These are phyloP conservation scores for Lucilia cuprina DNA, from an alignment of 1,140 invertebrate genomes.

Conservation along the genomic window DNA sequence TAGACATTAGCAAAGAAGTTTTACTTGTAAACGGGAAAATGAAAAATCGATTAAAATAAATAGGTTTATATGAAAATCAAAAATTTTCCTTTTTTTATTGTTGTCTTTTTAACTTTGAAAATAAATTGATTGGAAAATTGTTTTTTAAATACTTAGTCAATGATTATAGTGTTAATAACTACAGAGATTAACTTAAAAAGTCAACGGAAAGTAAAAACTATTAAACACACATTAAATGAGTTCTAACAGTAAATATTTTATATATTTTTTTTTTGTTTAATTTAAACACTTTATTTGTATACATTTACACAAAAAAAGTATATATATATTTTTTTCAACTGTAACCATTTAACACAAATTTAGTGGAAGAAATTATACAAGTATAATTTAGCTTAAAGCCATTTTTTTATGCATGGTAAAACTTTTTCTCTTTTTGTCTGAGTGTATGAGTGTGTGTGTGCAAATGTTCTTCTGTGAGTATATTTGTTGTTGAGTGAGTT, in stretches of 20 bases:
- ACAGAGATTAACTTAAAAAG: not conserved
- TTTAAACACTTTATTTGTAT: not conserved
- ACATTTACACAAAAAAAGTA: not conserved
- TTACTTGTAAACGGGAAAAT: not conserved
- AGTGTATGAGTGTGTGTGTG: not conserved
- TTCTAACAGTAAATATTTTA: no score
- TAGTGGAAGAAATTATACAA: constrained; percentile 17
- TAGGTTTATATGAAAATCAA: not conserved
- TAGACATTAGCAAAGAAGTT: not conserved
- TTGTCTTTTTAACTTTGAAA: not conserved
- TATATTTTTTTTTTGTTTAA: not conserved
- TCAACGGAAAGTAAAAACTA: not conserved
- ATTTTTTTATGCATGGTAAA: not conserved
- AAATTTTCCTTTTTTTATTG: no score
- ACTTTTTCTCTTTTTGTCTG: not conserved
- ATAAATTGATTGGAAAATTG: not conserved
- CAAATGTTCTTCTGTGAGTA: no score
- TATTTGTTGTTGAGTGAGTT: not conserved
- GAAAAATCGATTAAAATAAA: constrained; percentile 18
- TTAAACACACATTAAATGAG: not conserved
- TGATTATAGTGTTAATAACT: not conserved
- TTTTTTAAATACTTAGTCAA: not conserved
- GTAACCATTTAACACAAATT: constrained; percentile 7
- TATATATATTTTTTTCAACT: not conserved
- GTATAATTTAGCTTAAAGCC: constrained; percentile 11